Conservation (phyloP, 2,113 vertebrate species). For the Jaculus jaculus region DNA sequence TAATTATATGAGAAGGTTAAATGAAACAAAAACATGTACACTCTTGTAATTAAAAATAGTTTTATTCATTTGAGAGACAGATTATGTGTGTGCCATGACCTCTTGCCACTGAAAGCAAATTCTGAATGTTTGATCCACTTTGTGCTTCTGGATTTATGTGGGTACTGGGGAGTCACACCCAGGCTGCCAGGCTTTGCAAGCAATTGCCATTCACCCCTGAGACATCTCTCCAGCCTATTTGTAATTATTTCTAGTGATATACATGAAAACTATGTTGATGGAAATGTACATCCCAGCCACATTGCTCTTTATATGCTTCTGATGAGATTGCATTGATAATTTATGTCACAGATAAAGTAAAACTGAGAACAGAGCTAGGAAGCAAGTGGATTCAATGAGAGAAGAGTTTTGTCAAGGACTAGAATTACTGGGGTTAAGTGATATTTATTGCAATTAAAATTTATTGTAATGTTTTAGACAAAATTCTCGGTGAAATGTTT, state of each 20-base stretch:
- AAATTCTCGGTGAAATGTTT: background rate
- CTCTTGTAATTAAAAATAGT: background rate
- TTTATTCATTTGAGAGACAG: too few species aligned
- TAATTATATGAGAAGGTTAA: background rate
- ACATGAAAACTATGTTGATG: background rate
- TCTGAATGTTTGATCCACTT: too few species aligned
- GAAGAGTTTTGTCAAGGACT: background rate
- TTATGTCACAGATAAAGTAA: background rate
- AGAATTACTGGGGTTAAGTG: background rate
- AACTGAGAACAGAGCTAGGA: background rate
- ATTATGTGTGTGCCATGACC: too few species aligned
- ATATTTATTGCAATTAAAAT: background rate
- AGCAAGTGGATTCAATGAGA: background rate
- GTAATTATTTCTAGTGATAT: too few species aligned
- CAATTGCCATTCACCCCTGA: too few species aligned
- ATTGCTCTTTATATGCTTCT: background rate
- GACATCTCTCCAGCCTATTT: too few species aligned
- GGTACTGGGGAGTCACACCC: too few species aligned
- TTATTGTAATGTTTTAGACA: background rate
- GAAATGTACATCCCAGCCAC: background rate
- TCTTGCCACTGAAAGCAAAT: too few species aligned
- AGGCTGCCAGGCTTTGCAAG: too few species aligned
- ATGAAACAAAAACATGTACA: background rate
- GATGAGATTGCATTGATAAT: background rate
- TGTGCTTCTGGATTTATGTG: too few species aligned